These are phyloP conservation scores for Electrophaes corylata DNA, from an alignment of 2,888 invertebrate genomes.

Conservation along the genomic window DNA sequence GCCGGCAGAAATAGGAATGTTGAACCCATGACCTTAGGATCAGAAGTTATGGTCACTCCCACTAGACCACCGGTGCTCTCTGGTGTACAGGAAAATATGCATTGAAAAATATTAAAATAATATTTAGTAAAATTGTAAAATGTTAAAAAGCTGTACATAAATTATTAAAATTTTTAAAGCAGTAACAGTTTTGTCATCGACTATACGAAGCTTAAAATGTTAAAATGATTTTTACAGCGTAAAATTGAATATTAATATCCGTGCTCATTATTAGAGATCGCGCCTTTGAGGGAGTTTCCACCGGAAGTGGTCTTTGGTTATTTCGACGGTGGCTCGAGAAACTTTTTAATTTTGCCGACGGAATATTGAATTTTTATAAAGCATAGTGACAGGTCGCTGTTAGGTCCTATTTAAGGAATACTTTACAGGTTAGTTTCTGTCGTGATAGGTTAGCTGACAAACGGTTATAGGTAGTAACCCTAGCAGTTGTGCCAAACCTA, in stretches of 20 bases:
- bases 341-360: slow-evolving; percentile 5
- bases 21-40: too few relatives aligned
- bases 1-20: too few relatives aligned
- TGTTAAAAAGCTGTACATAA: neutral
- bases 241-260: slow-evolving; percentile 22
- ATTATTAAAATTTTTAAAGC: neutral
- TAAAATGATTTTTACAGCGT: slow-evolving; percentile 9
- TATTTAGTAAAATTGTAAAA: too few relatives aligned
- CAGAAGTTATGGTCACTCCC: too few relatives aligned
- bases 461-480: too few relatives aligned
- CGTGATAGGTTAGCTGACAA: too few relatives aligned
- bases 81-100: too few relatives aligned
- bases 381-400: neutral
- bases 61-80: too few relatives aligned
- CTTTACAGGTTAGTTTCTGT: too few relatives aligned
- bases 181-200: neutral
- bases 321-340: slow-evolving; percentile 1
- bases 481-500: too few relatives aligned
- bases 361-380: neutral
- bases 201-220: slow-evolving; percentile 13
- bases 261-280: slow-evolving; percentile 10
- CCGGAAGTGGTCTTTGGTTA: slow-evolving; percentile 12
- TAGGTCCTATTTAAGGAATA: neutral
- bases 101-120: too few relatives aligned
- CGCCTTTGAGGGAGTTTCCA: slow-evolving; percentile 3